Base-by-base conservation (phyloP, 2,888 invertebrate species). In the Napeogenes sylphis region DNA sequence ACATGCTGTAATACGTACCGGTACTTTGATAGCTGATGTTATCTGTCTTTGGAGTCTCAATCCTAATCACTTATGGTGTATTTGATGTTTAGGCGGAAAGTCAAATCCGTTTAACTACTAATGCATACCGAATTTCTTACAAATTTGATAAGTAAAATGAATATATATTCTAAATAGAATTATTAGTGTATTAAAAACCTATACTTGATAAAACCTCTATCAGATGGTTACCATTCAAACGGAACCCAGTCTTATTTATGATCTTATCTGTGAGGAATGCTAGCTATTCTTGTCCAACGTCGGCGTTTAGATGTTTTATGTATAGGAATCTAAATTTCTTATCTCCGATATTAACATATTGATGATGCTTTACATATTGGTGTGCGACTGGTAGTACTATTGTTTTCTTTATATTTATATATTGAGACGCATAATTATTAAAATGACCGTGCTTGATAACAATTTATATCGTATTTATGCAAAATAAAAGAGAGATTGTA, bases 301-400 rank as follows among this genome's bases (percentile, higher is more conserved):
- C 84, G 81, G 80, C 81, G 80, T 81, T 76, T 79, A 76, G 68
- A 76, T 79, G 79, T 78, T 83, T 80, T 84, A 82, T 83, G 81
- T 79, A 76, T 72, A 81, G 81, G 83, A 84, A 85, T 87, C 81
- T 80, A 76, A 80, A 77, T 84, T 81, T 79, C 83, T 84, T 85
- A 88, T 89, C 87, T 85, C 64, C 78, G 83, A 86, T 85, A 87
- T 88, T 87, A 87, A 85, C 85, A 88, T 87, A 88, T 87, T 85
- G 87, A 87, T 89, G 87, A 81, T 82, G 82, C 82, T 83, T 81
- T 79, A 78, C 79, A 77, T 84, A 85, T 85, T 85, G 85, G 84
- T 85, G 81, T 80, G 83, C 79, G 82, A 83, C 80, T 82, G 81
- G 80, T 81, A 75, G 73, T 67, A 61, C 14, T 60, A 58, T 57